Evolutionary conservation across 1,140 invertebrate species (phyloP), one percentile per base, ranked within the genome.

Genomic region (Cyclina sinensis): DNA sequence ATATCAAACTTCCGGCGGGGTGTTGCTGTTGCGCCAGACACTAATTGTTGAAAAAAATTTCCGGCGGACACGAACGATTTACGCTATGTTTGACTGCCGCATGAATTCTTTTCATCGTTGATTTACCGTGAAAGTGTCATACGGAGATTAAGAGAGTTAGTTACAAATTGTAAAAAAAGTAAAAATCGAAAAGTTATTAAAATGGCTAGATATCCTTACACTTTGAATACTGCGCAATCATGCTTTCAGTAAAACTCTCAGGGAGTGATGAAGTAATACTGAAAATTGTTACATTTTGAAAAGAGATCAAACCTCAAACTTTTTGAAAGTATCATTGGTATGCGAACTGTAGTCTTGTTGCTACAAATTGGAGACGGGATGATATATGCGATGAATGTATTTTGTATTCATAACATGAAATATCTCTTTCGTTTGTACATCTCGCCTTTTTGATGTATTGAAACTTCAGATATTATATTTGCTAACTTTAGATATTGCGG

Each of bases 51-150:
- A 54, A 35, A 16, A 78, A 51, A 3, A 57, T 35, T 35, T 35
- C 12, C 74, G 0, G 12, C 18, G 12, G 46, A 30, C 35, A 78
- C 27, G 48, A 1, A 1, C 74, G 46, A 78, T 78, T 78, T 78
- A 54, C 30, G 43, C 46, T 27, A 32, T 35, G 43, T 35, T 14
- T 35, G 46, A 32, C 27, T 12, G 9, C 21, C 9, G 27, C 27
- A 32, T 32, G 74, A 54, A 78, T 12, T 78, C 48, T 32, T 32
- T 78, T 78, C 46, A 51, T 30, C 46, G 46, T n/a, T 54, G 48
- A 78, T 78, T 54, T 78, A 78, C 74, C 74, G 27, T 54, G 74
- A 78, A 78, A 78, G 74, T 78, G 74, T 78, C 74, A 78, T 18
- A 54, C 54, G 27, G 74, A 32, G 74, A 27, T 78, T 51, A 16